These are phyloP conservation scores for Cheilinus undulatus DNA, from an alignment of 2,113 vertebrate species.

Conservation along the genomic window DNA sequence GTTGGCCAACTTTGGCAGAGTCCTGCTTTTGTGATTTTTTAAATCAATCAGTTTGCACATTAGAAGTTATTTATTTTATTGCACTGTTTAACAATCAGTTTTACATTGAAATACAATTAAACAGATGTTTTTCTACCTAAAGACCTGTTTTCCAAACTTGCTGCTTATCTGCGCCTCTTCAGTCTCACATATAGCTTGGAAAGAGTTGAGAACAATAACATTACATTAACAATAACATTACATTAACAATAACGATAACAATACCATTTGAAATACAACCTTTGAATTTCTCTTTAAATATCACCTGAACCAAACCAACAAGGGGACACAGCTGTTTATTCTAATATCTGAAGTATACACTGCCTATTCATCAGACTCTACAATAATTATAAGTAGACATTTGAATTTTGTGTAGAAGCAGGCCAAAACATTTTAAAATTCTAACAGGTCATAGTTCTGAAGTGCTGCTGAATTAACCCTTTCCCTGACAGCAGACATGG, in stretches of 20 bases:
- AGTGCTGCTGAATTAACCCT: not conserved
- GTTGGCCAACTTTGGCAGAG: not conserved
- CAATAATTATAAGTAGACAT: not conserved
- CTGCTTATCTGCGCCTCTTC: too few species aligned
- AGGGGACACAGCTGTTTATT: not conserved
- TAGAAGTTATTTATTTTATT: not conserved
- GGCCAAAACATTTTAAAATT: not conserved
- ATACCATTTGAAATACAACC: not conserved
- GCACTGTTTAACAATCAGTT: conserved; percentile 5
- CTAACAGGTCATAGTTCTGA: not conserved
- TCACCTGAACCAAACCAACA: not conserved
- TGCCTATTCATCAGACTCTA: too few species aligned
- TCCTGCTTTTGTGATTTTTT: not conserved
- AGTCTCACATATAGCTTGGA: conserved; percentile 88
- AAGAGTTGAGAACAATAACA: not conserved
- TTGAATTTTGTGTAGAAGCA: not conserved
- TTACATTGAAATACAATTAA: not conserved
- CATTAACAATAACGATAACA: too few species aligned
- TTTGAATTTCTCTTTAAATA: not conserved
- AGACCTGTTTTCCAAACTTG: too few species aligned
- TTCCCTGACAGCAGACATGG: not conserved
- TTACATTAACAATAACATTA: too few species aligned
- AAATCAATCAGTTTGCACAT: too few species aligned
- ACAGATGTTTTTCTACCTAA: too few species aligned
- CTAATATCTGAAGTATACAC: not conserved